phyloP scores from a whole-genome alignment of 2,113 vertebrate species.

The Cavia porcellus region DNA sequence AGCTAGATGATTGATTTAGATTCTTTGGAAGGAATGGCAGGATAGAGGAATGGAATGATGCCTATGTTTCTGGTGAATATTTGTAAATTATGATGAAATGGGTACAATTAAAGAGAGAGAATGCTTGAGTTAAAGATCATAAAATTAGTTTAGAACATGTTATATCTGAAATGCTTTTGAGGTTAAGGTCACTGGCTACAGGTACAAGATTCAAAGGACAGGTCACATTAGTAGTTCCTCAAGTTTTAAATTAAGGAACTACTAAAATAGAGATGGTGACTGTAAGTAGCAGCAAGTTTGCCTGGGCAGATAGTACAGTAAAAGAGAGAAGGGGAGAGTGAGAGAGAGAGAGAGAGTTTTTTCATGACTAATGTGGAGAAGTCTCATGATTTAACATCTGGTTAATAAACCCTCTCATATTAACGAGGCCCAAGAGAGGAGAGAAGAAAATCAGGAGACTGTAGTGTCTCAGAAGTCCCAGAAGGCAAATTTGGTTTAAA shows the following conservation, averaged over 20 bases:
- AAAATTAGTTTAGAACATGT: background rate
- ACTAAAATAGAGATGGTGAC: background rate
- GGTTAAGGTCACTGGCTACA: background rate
- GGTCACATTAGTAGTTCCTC: too few relatives aligned
- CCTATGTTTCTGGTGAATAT: background rate
- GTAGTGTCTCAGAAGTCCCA: background rate
- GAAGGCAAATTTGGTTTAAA: background rate
- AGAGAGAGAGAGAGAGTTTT: background rate
- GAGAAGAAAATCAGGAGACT: background rate
- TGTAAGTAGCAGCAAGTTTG: background rate
- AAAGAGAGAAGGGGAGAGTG: background rate
- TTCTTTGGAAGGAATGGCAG: background rate
- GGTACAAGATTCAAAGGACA: background rate
- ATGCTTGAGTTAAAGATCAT: background rate
- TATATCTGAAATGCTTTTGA: background rate
- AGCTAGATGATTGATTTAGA: background rate
- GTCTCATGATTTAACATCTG: background rate
- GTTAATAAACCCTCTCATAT: background rate
- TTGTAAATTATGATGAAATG: background rate
- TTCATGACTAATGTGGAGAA: background rate
- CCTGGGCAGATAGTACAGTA: background rate
- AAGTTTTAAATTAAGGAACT: background rate
- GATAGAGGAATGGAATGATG: background rate
- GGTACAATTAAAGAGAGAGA: background rate
- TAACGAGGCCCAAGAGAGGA: background rate